These are phyloP conservation scores for Natator depressus DNA, from an alignment of 2,113 vertebrate genomes.

Conservation along the genomic window DNA sequence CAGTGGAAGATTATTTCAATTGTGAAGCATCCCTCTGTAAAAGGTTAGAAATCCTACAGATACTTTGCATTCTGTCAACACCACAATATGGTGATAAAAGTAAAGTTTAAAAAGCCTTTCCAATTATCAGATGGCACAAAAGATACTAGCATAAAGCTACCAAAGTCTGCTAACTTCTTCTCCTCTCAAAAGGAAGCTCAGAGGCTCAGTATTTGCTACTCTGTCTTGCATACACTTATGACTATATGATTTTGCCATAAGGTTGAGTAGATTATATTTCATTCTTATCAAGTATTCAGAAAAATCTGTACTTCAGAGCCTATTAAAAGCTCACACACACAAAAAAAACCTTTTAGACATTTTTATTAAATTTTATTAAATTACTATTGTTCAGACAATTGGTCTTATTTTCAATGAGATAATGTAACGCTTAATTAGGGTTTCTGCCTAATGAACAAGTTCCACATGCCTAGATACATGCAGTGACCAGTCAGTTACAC, in stretches of 20 bases:
- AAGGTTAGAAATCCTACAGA: slow-evolving; percentile 54
- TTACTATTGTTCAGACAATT: neutral
- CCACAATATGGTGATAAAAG: slow-evolving; percentile 20
- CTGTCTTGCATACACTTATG: neutral
- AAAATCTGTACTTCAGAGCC: slow-evolving; percentile 23
- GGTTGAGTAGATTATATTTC: neutral
- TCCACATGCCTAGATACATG: neutral
- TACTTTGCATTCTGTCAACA: slow-evolving; percentile 57
- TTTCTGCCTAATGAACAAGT: neutral
- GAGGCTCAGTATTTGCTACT: neutral
- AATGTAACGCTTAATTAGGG: neutral
- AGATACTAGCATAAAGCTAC: neutral
- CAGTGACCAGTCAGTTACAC: neutral
- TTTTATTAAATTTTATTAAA: neutral
- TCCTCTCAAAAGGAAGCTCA: neutral
- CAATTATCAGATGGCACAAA: slow-evolving; percentile 36
- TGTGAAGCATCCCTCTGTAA: slow-evolving; percentile 25
- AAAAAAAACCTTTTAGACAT: neutral
- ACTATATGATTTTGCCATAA: neutral
- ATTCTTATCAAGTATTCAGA: neutral
- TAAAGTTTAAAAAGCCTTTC: slow-evolving; percentile 55
- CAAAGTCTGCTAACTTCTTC: neutral
- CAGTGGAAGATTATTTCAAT: slow-evolving; percentile 34
- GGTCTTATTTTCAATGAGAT: neutral
- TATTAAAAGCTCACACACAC: neutral